Evolutionary conservation across 2,797 vertebrate genomes (phyloP).

Genomic region (Enteromius radiatus): DNA sequence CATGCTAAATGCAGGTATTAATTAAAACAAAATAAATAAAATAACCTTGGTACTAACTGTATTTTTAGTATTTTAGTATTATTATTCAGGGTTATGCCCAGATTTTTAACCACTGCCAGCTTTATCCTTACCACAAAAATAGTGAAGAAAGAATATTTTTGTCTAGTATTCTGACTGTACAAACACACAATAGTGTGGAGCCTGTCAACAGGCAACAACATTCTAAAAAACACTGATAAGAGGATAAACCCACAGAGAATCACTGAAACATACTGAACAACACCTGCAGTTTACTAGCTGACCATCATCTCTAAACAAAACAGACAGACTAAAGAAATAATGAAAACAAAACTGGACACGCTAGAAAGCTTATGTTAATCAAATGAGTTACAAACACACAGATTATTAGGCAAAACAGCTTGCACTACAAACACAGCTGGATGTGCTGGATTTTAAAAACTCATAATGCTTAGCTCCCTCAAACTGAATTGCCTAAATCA

Average conservation of each 20-base stretch:
- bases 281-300: conserved; percentile 20
- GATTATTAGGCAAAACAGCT: conserved; percentile 32
- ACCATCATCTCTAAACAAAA: conserved; percentile 26
- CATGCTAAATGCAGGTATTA: background rate
- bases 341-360: conserved; percentile 31
- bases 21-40: background rate
- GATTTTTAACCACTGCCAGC: background rate
- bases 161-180: background rate
- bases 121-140: background rate
- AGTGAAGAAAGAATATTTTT: background rate
- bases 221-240: conserved; percentile 2
- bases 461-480: conserved; percentile 13
- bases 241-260: conserved; percentile 14
- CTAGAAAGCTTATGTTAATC: conserved; percentile 33
- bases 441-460: conserved; percentile 8
- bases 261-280: background rate
- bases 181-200: background rate
- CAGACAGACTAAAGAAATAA: conserved; percentile 27
- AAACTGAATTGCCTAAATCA: conserved; percentile 34
- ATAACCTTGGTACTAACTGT: background rate
- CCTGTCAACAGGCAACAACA: background rate
- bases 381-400: conserved; percentile 32
- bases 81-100: background rate
- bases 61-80: too few relatives aligned
- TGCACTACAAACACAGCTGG: conserved; percentile 43